Evolutionary conservation across 2,113 vertebrate species (phyloP).

Genomic region (Alexandromys fortis): DNA sequence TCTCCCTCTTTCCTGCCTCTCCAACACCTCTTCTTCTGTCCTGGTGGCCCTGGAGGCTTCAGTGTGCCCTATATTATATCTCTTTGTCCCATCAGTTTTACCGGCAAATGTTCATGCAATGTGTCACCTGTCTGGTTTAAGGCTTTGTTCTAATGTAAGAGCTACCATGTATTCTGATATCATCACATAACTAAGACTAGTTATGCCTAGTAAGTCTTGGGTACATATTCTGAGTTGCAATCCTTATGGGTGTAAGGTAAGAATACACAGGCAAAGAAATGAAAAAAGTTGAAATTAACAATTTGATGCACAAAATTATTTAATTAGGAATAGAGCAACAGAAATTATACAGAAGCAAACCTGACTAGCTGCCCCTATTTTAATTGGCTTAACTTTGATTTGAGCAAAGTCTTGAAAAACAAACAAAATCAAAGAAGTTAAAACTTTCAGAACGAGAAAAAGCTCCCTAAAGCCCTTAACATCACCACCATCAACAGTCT

Average conservation of each 20-base stretch:
- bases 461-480: neutral
- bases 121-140: no score
- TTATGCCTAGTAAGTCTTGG: neutral
- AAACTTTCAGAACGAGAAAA: constrained; percentile 2
- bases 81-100: no score
- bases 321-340: neutral
- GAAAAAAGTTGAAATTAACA: neutral
- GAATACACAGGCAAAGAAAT: neutral
- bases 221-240: constrained; percentile 23
- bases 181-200: neutral
- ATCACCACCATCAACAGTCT: neutral
- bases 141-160: constrained; percentile 23
- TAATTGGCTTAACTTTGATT: neutral
- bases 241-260: neutral
- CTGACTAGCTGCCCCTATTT: neutral
- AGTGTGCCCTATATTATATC: no score
- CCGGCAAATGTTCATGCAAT: no score
- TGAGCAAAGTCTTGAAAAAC: neutral
- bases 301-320: neutral
- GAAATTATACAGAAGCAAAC: neutral
- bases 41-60: no score
- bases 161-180: neutral
- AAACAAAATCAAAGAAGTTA: neutral
- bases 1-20: no score
- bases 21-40: no score